Percentiles rank a stretch among this genome's conserved stretches.
Conservation (phyloP, 2,113 vertebrate species). For the Cygnus atratus region DNA sequence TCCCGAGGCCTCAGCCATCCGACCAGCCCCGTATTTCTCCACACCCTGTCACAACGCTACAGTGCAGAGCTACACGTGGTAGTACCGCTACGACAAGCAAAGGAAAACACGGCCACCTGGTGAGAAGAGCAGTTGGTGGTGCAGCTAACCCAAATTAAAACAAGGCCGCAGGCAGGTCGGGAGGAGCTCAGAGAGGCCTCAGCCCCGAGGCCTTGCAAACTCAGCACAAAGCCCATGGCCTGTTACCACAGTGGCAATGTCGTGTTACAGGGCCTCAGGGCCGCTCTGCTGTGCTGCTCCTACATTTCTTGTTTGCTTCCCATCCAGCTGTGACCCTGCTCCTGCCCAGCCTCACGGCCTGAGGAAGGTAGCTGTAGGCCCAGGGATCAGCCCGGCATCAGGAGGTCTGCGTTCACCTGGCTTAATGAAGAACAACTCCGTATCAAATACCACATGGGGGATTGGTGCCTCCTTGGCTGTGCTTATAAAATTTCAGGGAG, state of each 20-base stretch:
- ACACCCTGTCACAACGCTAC: fast-evolving
- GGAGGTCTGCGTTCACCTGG: neutral
- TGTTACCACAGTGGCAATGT: neutral
- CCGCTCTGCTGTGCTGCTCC: neutral
- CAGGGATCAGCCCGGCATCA: neutral
- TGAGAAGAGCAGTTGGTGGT: neutral
- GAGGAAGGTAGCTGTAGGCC: neutral
- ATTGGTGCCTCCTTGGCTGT: neutral
- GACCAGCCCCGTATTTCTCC: neutral
- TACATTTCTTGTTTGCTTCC: neutral
- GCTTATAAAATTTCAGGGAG: neutral
- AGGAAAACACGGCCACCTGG: neutral
- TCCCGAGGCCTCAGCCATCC: neutral
- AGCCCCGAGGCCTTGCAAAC: neutral
- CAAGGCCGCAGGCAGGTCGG: neutral
- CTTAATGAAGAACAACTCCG: neutral
- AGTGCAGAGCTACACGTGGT: neutral
- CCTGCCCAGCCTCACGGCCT: neutral
- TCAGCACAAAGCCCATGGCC: neutral
- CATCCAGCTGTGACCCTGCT: neutral
- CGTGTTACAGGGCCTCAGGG: neutral
- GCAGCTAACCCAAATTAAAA: neutral
- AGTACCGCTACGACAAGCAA: neutral
- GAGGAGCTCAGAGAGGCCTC: neutral
- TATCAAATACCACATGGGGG: neutral